Base-by-base conservation (phyloP, 2,797 vertebrate species). In the Danionella dracula region DNA sequence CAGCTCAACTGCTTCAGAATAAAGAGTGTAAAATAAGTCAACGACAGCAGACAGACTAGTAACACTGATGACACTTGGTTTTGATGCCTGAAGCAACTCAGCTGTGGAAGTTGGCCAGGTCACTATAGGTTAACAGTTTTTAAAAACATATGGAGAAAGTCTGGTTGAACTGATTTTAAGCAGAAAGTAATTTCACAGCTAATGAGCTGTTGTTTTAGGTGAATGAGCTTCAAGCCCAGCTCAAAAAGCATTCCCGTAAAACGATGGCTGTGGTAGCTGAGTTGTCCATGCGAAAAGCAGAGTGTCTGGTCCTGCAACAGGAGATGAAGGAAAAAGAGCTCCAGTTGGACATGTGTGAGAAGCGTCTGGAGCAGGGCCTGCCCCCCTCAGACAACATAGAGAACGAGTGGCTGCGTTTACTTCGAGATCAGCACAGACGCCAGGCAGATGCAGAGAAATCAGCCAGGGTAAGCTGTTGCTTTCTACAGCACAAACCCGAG, bases 261-360 rank as follows among this genome's bases (percentile, higher is more conserved):
- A 72, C 90, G 76, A 97, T 92, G 92, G 92, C 93, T 8, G 63
- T 90, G 2, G 79, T 92, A 20, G 92, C 93, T 0, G 93, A 97
- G 66, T 57, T 99, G 35, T 90, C 94, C 68, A 89, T 94, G 93
- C 88, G 87, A 53, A 90, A 96, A 80, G 91, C 90, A 0, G 69
- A 81, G 17, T 75, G 84, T 40, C 78, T 92, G 69, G 85, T 86
- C 71, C 89, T 95, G 38, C 92, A 93, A 51, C 89, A 92, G 59
- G 91, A 96, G 84, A 76, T 91, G 68, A 89, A 76, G 70, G 87
- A 93, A 64, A 93, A 86, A 54, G 86, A 93, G 72, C 72, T 88
- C 1, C 79, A 86, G 84, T 76, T 97, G 83, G 87, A 90, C 66
- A 83, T 55, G 16, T 88, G 94, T 78, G 87, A 79, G 17, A 66